These are phyloP conservation scores for Siniperca scherzeri DNA, from an alignment of 2,797 vertebrate species.

Conservation along the genomic window DNA sequence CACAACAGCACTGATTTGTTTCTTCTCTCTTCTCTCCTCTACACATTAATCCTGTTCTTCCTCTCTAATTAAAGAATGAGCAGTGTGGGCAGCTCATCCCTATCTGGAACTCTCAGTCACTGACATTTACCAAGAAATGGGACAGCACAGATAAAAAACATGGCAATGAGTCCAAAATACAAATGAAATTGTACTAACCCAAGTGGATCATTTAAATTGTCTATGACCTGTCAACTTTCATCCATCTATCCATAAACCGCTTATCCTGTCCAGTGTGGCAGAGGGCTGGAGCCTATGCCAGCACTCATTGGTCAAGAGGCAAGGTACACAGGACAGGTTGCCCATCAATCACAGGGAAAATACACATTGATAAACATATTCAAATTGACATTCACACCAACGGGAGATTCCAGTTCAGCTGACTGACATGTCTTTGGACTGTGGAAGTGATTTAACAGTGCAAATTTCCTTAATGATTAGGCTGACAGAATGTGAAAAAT, in stretches of 20 bases:
- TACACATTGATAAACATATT: background rate
- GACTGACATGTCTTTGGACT: background rate
- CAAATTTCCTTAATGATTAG: background rate
- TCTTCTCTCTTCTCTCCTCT: constrained; percentile 27
- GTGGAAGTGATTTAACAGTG: background rate
- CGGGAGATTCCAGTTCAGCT: background rate
- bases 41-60: constrained; percentile 37
- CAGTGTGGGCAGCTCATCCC: constrained; percentile 49
- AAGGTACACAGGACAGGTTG: background rate
- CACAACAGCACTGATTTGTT: constrained; percentile 31
- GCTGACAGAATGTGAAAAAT: background rate
- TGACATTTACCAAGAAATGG: constrained; percentile 51
- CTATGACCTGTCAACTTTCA: background rate
- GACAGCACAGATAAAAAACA: constrained; percentile 14
- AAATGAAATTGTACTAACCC: background rate
- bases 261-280: background rate
- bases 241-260: background rate
- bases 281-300: background rate
- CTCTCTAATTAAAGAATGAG: constrained; percentile 49
- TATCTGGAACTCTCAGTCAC: constrained; percentile 40
- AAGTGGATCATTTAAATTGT: background rate
- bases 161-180: background rate
- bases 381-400: background rate
- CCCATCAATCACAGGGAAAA: background rate
- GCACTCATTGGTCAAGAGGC: background rate